Conservation (phyloP, 1,140 invertebrate species). For the Heterodera schachtii region DNA sequence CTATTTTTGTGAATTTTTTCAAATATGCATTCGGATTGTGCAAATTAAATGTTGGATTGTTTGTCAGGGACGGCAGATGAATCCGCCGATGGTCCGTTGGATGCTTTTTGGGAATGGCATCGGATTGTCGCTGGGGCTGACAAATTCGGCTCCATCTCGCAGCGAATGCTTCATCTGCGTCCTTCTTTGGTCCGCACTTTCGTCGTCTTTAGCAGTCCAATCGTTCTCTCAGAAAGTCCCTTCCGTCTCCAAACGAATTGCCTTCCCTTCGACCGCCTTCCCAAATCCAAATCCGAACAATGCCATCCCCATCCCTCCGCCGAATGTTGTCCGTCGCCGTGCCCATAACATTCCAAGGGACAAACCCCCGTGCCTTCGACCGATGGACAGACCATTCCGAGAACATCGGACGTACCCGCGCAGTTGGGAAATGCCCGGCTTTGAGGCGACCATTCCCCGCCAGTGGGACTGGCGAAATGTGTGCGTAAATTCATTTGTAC, state of each 20-base stretch:
- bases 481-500: constrained; percentile 44
- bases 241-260: background rate
- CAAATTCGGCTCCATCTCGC: background rate
- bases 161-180: background rate
- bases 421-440: constrained; percentile 52
- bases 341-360: background rate
- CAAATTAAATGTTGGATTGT: no score
- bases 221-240: background rate
- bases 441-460: constrained; percentile 64
- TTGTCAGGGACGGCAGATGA: no score
- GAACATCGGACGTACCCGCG: constrained; percentile 47
- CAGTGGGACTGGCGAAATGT: constrained; percentile 69
- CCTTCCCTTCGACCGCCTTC: background rate
- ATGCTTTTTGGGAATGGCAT: background rate
- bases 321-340: no score
- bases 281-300: background rate
- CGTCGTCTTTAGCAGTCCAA: background rate
- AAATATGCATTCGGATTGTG: no score
- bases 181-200: background rate
- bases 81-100: background rate
- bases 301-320: background rate
- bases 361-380: constrained; percentile 12
- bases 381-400: background rate
- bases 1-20: no score
- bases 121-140: background rate